Evolutionary conservation across 2,113 vertebrate species (phyloP).

Genomic region (Hemichromis elongatus): DNA sequence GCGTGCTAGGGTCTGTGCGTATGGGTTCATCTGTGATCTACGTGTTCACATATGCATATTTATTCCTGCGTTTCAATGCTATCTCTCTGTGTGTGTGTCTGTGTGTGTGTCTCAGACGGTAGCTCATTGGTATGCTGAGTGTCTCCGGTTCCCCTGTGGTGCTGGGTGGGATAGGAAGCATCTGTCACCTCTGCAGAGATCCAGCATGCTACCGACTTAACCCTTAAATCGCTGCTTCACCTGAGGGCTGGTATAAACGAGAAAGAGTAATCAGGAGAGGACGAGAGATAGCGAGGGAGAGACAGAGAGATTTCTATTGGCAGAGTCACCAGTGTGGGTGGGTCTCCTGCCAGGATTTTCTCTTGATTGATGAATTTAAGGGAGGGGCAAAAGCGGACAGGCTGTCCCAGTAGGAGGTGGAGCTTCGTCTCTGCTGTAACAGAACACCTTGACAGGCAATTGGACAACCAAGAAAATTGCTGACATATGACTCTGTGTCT

Average conservation of each 20-base stretch:
- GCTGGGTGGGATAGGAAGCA: constrained; percentile 84
- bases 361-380: constrained; percentile 67
- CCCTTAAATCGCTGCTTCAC: constrained; percentile 69
- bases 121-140: constrained; percentile 86
- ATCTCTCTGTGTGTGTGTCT: too few relatives aligned
- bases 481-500: constrained; percentile 51
- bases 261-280: not conserved
- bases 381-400: constrained; percentile 86
- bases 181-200: constrained; percentile 83
- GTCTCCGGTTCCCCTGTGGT: constrained; percentile 81
- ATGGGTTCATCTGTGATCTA: not conserved
- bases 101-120: constrained; percentile 49
- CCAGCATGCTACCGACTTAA: constrained; percentile 77
- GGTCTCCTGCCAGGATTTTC: constrained; percentile 17
- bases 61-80: constrained; percentile 1
- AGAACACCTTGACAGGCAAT: constrained; percentile 69
- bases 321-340: constrained; percentile 14
- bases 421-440: constrained; percentile 79
- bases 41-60: constrained; percentile 47
- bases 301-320: constrained; percentile 38
- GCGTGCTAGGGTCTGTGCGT: not conserved
- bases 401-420: constrained; percentile 75
- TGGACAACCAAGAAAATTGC: constrained; percentile 53
- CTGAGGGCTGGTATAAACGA: constrained; percentile 40
- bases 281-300: not conserved